These are phyloP conservation scores for Buteo buteo DNA, from an alignment of 2,113 vertebrate species.

Conservation along the genomic window DNA sequence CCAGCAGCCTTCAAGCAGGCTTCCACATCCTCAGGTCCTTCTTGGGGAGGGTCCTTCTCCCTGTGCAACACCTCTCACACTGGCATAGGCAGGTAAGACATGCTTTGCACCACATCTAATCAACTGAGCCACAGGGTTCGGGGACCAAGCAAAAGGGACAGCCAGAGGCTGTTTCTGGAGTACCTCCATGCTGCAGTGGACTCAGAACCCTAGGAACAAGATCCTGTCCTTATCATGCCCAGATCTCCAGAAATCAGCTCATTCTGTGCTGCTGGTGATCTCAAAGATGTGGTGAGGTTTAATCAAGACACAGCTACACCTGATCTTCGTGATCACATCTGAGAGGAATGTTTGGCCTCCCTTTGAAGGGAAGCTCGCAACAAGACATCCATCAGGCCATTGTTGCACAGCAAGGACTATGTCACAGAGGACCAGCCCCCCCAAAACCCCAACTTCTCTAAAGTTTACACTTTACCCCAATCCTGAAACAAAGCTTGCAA, in stretches of 20 bases:
- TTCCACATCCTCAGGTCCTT: not conserved
- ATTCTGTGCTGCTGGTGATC: not conserved
- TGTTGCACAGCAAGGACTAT: not conserved
- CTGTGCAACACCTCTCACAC: not conserved
- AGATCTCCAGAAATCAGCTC: not conserved
- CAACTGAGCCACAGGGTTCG: not conserved
- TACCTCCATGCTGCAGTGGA: not conserved
- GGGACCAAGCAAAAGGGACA: not conserved
- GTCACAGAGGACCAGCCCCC: not conserved
- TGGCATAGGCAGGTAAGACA: not conserved
- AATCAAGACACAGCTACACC: not conserved
- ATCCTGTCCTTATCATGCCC: not conserved
- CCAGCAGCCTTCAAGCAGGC: not conserved
- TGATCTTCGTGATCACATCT: not conserved
- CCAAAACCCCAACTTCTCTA: not conserved
- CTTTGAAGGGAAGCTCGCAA: not conserved
- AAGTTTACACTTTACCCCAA: not conserved
- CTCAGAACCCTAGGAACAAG: not conserved
- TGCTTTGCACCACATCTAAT: not conserved
- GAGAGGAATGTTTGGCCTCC: not conserved
- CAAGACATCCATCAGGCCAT: not conserved
- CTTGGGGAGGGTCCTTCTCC: not conserved
- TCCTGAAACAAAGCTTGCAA: not conserved
- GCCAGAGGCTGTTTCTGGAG: not conserved
- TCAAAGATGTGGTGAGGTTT: not conserved